Evolutionary conservation across 2,797 vertebrate genomes (phyloP), one percentile per base, ranked within the genome.

Genomic region (Neopelma chrysocephalum): DNA sequence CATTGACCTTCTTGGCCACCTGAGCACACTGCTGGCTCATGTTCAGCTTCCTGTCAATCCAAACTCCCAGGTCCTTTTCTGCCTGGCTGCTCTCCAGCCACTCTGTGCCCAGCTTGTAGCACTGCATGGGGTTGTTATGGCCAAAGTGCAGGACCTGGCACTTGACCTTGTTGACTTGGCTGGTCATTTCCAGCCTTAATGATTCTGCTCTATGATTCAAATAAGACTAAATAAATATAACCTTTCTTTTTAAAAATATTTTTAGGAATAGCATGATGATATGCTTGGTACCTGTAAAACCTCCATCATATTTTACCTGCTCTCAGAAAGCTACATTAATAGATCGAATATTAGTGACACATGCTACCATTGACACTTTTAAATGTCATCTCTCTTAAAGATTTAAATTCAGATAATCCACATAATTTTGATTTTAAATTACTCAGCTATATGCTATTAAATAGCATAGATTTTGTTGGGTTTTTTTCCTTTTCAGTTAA

Each of bases 391-490:
- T 73, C 21, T 82, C 48, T 19, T 85, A 38, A 82, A 82, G 50
- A 75, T 66, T 56, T 77, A 89, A 71, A 65, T 53, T 90, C 38
- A 62, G 8, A 25, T 26, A 56, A 43, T 58, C 25, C 17, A 64
- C 8, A 21, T 38, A 50, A 69, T 43, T 92, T 73, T 80, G 4
- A 76, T 82, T 89, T 89, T 51, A 73, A 70, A 57, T 71, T 6
- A 56, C 19, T 86, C 29, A 78, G 6, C 17, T 86, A 32, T 40
- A 32, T 48, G 25, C 11, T 61, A 11, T 27, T 48, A 61, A 86
- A 56, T 50, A 48, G n/a, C n/a, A 53, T n/a, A 31, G 11, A 16
- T 68, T 25, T 3, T 42, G 3, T n/a, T 27, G 12, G 0, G 0
- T 0, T 32, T 0, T 86, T 75, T 18, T 14, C 4, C 13, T 83